Base-by-base conservation (phyloP, 2,797 vertebrate genomes). In the Pseudopleuronectes americanus region DNA sequence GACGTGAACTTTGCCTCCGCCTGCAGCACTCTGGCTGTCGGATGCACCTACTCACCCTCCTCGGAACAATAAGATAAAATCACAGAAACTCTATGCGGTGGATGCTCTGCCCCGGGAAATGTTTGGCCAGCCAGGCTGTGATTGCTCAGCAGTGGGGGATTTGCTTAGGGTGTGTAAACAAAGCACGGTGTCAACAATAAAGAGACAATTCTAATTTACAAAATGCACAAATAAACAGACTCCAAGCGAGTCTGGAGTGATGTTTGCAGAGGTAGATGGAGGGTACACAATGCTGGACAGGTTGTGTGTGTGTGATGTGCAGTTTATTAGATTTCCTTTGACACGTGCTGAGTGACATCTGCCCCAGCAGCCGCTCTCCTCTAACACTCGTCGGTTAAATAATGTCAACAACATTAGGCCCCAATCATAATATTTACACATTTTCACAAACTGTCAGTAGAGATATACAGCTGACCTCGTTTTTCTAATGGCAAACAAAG, bases 1-100 rank as follows among this genome's bases (percentile, higher is more conserved):
- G 85, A 86, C 76, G 80, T 88, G 90, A 90, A 89, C 88, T 86
- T 90, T 84, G 79, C 84, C 67, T 85, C 76, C 68, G 87, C 87
- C 90, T 85, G 54, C 62, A 88, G 90, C 86, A 48, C 69, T 80
- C 66, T 63, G 71, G 68, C 65, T 77, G 66, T 81, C 72, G 69
- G 71, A 81, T 53, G 68, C 57, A 54, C 72, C 56, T 73, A 68
- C 75, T 58, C 57, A 57, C 61, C 57, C 67, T 69, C 36, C 23
- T 49, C 57, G 52, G 49, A 24, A 53, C 65, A 47, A 52, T 6
- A 48, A 48, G 21, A 67, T 36, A 57, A 71, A 84, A 68, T 64
- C 76, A 60, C 19, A 65, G n/a, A 23, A 33, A 51, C 24, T 4
- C 14, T 24, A 22, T 56, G 51, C 9, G 0, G 52, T 1, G 33